These are phyloP conservation scores for Leucoraja erinaceus DNA, from an alignment of 2,113 vertebrate genomes.

Conservation along the genomic window DNA sequence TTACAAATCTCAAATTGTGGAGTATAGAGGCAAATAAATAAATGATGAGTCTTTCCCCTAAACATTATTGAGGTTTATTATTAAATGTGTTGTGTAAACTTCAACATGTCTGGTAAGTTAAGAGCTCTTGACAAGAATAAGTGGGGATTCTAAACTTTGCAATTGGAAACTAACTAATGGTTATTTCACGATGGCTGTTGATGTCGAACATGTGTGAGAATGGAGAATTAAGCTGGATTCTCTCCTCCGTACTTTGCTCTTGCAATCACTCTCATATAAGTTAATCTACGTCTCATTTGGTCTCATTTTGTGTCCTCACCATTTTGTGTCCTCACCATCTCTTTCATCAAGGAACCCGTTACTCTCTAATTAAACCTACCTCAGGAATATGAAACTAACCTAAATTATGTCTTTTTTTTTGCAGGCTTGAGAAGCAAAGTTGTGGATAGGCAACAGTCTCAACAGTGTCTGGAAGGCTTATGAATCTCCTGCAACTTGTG, in stretches of 20 bases:
- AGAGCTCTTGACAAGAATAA: background rate
- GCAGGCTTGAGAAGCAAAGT: conserved; percentile 8
- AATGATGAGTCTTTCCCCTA: no score
- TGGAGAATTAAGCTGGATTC: background rate
- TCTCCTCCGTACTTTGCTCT: no score
- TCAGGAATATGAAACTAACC: background rate
- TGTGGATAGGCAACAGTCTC: background rate
- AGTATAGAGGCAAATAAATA: no score
- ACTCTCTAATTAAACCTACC: background rate
- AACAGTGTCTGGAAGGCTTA: background rate
- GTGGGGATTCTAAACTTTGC: no score
- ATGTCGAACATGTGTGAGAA: background rate
- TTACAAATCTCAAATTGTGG: no score
- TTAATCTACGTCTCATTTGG: no score
- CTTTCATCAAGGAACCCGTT: background rate
- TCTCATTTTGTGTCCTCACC: background rate
- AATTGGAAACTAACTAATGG: background rate
- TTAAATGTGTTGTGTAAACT: no score
- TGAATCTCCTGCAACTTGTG: conserved; percentile 24
- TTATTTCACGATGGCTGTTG: background rate
- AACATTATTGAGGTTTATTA: no score
- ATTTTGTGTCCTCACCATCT: background rate
- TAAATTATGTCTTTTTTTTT: background rate
- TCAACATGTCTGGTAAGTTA: background rate
- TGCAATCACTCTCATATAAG: no score